Evolutionary conservation across 2,888 invertebrate species (phyloP).

Genomic region (Pasiphila rectangulata): DNA sequence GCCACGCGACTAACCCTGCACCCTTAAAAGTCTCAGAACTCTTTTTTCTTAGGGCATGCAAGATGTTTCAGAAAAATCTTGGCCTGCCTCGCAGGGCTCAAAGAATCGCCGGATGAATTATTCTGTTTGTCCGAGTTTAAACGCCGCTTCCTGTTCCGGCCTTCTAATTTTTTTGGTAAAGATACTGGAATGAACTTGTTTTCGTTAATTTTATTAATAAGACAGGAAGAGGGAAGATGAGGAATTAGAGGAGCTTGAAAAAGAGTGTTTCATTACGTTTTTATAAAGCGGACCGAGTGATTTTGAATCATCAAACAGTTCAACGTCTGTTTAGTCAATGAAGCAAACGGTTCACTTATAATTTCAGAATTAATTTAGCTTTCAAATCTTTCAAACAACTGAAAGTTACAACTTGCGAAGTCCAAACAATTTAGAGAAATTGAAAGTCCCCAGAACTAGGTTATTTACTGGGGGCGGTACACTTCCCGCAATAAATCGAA

Average conservation of each 20-base stretch:
- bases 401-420: conserved; percentile 18
- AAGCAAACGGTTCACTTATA: no score
- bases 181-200: conserved; percentile 25
- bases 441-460: conserved; percentile 39
- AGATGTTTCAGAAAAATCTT: conserved; percentile 58
- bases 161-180: conserved; percentile 40
- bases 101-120: conserved; percentile 68
- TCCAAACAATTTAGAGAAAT: conserved; percentile 40
- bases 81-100: conserved; percentile 53
- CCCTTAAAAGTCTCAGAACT: conserved; percentile 34
- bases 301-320: no score
- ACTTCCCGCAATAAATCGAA: conserved; percentile 50
- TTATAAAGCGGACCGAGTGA: no score
- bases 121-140: conserved; percentile 71
- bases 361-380: conserved; percentile 11
- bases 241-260: neutral
- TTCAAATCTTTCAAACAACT: conserved; percentile 14
- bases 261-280: no score
- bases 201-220: conserved; percentile 33
- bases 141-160: conserved; percentile 42
- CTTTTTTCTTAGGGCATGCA: no score
- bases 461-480: conserved; percentile 28
- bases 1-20: no score
- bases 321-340: no score
- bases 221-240: conserved; percentile 14